Evolutionary conservation across 2,797 vertebrate genomes (phyloP), one percentile per base, ranked within the genome.

Genomic region (Atherinosoma microstoma): DNA sequence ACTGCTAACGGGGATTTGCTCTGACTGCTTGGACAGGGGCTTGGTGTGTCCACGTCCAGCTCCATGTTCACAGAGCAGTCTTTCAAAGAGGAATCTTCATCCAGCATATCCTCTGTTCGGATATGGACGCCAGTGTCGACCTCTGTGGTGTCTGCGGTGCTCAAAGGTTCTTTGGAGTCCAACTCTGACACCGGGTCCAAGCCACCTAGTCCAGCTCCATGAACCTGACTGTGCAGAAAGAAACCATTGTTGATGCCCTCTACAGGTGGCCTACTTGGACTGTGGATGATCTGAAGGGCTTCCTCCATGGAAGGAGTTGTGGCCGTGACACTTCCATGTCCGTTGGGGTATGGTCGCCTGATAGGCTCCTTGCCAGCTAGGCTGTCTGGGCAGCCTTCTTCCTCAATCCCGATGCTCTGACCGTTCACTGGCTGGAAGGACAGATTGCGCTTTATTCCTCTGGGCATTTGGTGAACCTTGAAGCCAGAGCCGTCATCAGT

Each of bases 41-140:
- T 98, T 58, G 94, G 90, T 0, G 95, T 94, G 69, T 99, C 98
- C 91, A 96, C 92, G 70, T 99, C 98, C 20, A 98, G 95, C 74
- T 99, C 98, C 93, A 99, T 95, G 88, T 97, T 98, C 59, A 97
- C 94, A 10, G 97, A 99, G 76, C 96, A 98, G 89, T 99, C 98
- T 84, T 95, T 96, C 85, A 99, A 91, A 54, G 98, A 99, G 22
- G 97, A 99, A 84, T 99, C 97, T 82, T 99, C 98, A 79, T 99
- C 98, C 90, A 98, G 94, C 0, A 99, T 97, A 84, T 99, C 97
- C 77, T 98, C 98, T 32, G 98, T 99, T 24, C 91, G 95, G 60
- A 99, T 94, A 4, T 99, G 97, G 85, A 99, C 96, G 76, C 98
- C 97, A 0, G 98, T 99, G 87, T 99, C 98, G 13, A 96, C 95